A percentile compares a stretch with the other conserved stretches of the same genome.
These are phyloP conservation scores for Seladonia tumulorum DNA, from an alignment of 2,888 invertebrate species.

Conservation along the genomic window DNA sequence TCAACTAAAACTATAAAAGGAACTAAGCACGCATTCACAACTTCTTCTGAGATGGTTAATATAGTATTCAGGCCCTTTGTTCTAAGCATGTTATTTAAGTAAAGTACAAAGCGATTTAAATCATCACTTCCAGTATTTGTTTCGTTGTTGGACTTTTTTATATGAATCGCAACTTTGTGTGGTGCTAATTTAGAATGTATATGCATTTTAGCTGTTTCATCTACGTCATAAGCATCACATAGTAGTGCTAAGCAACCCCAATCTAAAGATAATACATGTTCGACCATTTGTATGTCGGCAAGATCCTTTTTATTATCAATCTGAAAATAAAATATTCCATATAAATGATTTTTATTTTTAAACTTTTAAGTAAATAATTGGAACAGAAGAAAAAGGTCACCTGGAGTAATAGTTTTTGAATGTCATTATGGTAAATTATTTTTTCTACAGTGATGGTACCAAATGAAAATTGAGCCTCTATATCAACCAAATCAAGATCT, in stretches of 20 bases:
- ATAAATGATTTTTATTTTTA: conserved; percentile 34
- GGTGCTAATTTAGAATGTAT: conserved; percentile 91
- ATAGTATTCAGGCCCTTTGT: conserved; percentile 79
- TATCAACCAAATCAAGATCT: conserved; percentile 86
- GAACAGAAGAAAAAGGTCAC: conserved; percentile 39
- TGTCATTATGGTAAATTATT: conserved; percentile 81
- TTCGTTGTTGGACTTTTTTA: conserved; percentile 84
- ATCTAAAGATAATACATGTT: conserved; percentile 78
- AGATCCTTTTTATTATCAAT: conserved; percentile 56
- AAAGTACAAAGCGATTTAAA: conserved; percentile 86
- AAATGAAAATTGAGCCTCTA: conserved; percentile 88
- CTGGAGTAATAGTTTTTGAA: conserved; percentile 72
- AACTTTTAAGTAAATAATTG: conserved; percentile 1
- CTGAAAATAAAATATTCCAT: conserved; percentile 68
- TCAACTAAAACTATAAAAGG: conserved; percentile 90
- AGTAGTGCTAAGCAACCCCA: conserved; percentile 81
- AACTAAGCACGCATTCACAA: conserved; percentile 84
- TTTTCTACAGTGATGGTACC: conserved; percentile 88
- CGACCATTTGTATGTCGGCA: conserved; percentile 74
- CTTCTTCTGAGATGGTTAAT: conserved; percentile 72
- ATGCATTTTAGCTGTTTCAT: conserved; percentile 84
- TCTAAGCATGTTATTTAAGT: conserved; percentile 86
- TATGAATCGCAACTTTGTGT: conserved; percentile 89
- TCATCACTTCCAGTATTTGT: conserved; percentile 81
- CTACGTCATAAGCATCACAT: conserved; percentile 76